Conservation (phyloP, 2,113 vertebrate species). For the Melospiza georgiana region DNA sequence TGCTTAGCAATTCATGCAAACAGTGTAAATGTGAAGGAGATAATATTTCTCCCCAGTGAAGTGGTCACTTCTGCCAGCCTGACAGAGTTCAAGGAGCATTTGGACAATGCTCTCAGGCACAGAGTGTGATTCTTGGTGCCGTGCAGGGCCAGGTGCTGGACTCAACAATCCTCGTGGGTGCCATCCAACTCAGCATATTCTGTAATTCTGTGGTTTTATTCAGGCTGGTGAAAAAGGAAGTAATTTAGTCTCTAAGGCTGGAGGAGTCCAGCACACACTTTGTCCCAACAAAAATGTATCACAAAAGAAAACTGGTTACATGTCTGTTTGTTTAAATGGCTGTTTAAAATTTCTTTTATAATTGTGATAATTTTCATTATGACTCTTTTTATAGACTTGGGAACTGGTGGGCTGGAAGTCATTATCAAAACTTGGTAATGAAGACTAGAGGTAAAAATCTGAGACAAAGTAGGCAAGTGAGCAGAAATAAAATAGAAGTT, state of each 20-base stretch:
- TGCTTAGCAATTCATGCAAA: not conserved
- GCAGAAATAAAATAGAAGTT: conserved; percentile 26
- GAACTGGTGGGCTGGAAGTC: conserved; percentile 11
- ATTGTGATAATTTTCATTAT: not conserved
- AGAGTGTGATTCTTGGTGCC: not conserved
- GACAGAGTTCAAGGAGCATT: not conserved
- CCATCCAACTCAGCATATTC: not conserved
- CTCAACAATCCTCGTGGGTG: accelerated
- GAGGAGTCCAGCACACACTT: not conserved
- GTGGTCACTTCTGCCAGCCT: not conserved
- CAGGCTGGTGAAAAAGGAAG: not conserved
- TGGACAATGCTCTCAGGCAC: not conserved
- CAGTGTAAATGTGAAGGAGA: not conserved
- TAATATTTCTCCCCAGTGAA: not conserved
- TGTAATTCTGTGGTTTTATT: not conserved
- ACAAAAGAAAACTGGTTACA: not conserved
- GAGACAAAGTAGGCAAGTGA: conserved; percentile 2
- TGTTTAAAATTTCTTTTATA: conserved; percentile 14
- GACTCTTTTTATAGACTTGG: conserved; percentile 6
- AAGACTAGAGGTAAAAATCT: conserved; percentile 22
- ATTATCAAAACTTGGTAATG: not conserved
- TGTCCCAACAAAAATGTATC: not conserved
- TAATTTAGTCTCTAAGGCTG: not conserved
- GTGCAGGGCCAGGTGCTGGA: not conserved
- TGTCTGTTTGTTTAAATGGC: not conserved